Conservation (phyloP, 2,113 vertebrate species). For the Suncus etruscus region DNA sequence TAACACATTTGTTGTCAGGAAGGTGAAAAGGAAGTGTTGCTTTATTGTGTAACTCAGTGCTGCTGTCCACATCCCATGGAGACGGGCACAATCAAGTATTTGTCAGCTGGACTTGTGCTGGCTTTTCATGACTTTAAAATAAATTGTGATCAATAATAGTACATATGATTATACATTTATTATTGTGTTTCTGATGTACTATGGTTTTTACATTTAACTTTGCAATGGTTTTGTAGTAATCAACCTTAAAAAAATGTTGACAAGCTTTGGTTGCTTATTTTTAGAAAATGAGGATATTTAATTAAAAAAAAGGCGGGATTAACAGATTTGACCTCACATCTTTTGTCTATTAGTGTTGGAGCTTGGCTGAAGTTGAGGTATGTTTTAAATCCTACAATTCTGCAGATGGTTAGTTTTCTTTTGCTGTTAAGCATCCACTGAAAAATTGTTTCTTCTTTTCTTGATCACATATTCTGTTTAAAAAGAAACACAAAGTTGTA, state of each 20-base stretch:
- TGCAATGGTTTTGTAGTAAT: slow-evolving; percentile 74
- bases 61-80: slow-evolving; percentile 86
- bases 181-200: slow-evolving; percentile 74
- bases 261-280: slow-evolving; percentile 73
- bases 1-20: slow-evolving; percentile 81
- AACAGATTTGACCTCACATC: slow-evolving; percentile 70
- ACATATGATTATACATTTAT: slow-evolving; percentile 81
- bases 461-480: slow-evolving; percentile 1
- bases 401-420: slow-evolving; percentile 40
- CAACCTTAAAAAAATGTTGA: slow-evolving; percentile 62
- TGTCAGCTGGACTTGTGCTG: slow-evolving; percentile 91
- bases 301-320: slow-evolving; percentile 62
- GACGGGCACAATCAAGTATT: slow-evolving; percentile 88
- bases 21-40: slow-evolving; percentile 84
- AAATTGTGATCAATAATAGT: slow-evolving; percentile 90
- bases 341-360: slow-evolving; percentile 64
- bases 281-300: slow-evolving; percentile 78
- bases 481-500: slow-evolving; percentile 39
- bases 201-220: slow-evolving; percentile 73
- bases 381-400: slow-evolving; percentile 44
- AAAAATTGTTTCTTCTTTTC: slow-evolving; percentile 25
- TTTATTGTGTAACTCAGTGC: slow-evolving; percentile 87
- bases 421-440: slow-evolving; percentile 40
- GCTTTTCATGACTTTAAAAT: slow-evolving; percentile 93
- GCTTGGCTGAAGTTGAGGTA: slow-evolving; percentile 55